Percentiles rank a stretch among this genome's conserved stretches.
phyloP scores from a whole-genome alignment of 2,797 vertebrate genomes.

The Pteronotus mesoamericanus region DNA sequence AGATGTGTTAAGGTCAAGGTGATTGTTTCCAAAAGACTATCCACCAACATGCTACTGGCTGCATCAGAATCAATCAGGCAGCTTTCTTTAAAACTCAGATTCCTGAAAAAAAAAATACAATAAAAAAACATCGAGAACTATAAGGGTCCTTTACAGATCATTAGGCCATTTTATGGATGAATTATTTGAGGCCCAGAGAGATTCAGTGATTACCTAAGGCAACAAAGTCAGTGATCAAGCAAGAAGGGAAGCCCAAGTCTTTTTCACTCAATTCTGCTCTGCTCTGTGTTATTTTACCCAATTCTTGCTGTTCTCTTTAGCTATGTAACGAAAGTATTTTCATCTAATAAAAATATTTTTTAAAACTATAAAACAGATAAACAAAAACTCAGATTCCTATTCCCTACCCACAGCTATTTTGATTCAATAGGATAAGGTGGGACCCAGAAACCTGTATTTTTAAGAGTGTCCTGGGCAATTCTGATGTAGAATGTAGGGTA shows the following conservation, averaged over 20 bases:
- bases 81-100: not conserved
- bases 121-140: not conserved
- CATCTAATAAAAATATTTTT: not conserved
- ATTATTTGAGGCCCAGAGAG: not conserved
- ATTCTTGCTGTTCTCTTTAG: conserved; percentile 18
- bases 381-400: not conserved
- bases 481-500: not conserved
- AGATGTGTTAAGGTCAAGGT: not conserved
- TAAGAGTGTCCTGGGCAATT: not conserved
- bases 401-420: not conserved
- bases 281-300: not conserved
- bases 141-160: conserved; percentile 6
- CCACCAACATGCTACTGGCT: not conserved
- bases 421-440: not conserved
- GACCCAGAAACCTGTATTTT: not conserved
- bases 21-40: not conserved
- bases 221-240: conserved; percentile 20
- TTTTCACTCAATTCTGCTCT: not conserved
- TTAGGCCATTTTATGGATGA: conserved; percentile 34
- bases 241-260: not conserved
- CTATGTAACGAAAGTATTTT: conserved; percentile 12
- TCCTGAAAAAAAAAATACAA: not conserved
- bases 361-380: not conserved
- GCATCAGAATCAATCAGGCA: not conserved
- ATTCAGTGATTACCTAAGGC: conserved; percentile 1